These are phyloP conservation scores for Perithous albicinctus DNA, from an alignment of 2,888 invertebrate genomes.

Conservation along the genomic window DNA sequence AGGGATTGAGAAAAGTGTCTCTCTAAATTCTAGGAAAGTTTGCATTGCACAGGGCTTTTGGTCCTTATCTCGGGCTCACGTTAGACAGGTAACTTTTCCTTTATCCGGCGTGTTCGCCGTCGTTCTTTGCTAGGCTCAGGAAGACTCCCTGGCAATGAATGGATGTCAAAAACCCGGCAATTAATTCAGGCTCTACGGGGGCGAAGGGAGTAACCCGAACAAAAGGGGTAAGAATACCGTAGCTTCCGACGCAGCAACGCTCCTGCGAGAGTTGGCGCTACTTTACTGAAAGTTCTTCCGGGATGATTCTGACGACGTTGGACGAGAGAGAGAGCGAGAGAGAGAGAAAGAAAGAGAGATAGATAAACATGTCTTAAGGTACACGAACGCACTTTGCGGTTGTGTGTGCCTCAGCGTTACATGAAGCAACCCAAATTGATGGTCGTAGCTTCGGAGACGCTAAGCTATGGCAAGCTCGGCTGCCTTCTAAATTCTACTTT, in stretches of 20 bases:
- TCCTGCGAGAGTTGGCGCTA: constrained; percentile 51
- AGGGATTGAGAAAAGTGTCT: constrained; percentile 58
- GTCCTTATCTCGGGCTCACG: constrained; percentile 57
- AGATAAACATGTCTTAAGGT: constrained; percentile 43
- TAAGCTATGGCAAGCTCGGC: constrained; percentile 10
- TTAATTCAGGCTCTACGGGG: constrained; percentile 81
- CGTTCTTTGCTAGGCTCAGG: constrained; percentile 64
- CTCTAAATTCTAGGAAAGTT: constrained; percentile 54
- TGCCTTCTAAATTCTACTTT: constrained; percentile 3
- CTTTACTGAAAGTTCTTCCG: constrained; percentile 79
- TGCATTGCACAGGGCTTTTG: not conserved
- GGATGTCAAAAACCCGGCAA: constrained; percentile 84
- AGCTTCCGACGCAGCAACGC: constrained; percentile 58
- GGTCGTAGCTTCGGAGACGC: constrained; percentile 5
- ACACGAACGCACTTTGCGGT: constrained; percentile 58
- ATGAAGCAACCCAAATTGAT: not conserved
- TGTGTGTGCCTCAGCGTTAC: constrained; percentile 34
- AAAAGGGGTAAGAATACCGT: constrained; percentile 82
- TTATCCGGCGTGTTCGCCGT: constrained; percentile 77
- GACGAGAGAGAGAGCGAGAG: constrained; percentile 62
- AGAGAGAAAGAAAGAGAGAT: constrained; percentile 64
- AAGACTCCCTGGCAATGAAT: constrained; percentile 78
- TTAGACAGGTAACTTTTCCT: constrained; percentile 76
- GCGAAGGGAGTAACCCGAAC: constrained; percentile 71
- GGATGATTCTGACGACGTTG: constrained; percentile 69